Evolutionary conservation across 2,113 vertebrate genomes (phyloP).

Genomic region (Axis porcinus): DNA sequence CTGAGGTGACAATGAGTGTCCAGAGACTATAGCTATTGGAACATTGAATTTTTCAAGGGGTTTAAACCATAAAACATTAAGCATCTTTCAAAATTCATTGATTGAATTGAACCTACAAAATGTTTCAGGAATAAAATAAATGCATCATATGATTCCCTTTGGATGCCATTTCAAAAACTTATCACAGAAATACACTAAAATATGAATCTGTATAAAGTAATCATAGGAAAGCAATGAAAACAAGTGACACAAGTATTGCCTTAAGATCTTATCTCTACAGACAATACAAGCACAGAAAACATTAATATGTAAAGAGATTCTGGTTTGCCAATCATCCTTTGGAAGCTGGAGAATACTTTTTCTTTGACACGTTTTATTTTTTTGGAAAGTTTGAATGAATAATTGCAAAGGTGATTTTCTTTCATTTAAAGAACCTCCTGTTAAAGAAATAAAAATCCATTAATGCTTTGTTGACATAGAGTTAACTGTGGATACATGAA

Average conservation of each 20-base stretch:
- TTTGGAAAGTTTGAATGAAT: neutral
- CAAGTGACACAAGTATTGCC: neutral
- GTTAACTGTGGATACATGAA: slow-evolving; percentile 54
- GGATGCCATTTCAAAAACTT: slow-evolving; percentile 34
- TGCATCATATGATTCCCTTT: neutral
- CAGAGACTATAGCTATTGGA: neutral
- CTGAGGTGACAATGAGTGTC: neutral
- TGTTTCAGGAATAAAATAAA: slow-evolving; percentile 20
- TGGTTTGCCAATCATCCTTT: neutral
- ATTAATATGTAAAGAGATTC: neutral
- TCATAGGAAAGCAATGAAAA: slow-evolving; percentile 21
- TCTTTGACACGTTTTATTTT: neutral
- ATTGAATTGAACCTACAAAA: slow-evolving; percentile 32
- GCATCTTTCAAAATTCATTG: slow-evolving; percentile 49
- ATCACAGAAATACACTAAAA: neutral
- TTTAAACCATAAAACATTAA: slow-evolving; percentile 4
- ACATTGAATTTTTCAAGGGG: slow-evolving; percentile 13
- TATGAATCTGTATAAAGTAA: slow-evolving; percentile 26
- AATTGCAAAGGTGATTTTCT: slow-evolving; percentile 17
- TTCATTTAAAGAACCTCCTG: slow-evolving; percentile 13
- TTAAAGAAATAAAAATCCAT: slow-evolving; percentile 8
- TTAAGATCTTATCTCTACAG: neutral
- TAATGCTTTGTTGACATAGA: slow-evolving; percentile 2
- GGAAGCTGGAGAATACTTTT: slow-evolving; percentile 11
- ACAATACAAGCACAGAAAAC: neutral